Conservation (phyloP, 64 coral and sea anemone species). For the Stichodactyla mertensii region DNA sequence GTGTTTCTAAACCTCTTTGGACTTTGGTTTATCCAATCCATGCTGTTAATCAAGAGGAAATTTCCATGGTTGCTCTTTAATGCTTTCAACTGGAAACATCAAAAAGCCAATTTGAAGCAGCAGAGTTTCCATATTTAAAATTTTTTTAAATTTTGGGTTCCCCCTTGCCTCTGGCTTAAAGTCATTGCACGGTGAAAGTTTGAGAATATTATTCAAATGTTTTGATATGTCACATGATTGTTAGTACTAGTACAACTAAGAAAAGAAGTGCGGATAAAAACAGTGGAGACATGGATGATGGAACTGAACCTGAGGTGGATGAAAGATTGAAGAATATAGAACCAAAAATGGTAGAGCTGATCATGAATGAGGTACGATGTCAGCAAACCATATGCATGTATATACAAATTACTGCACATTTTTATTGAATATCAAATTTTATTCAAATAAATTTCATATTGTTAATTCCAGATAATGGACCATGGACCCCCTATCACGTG, state of each 20-base stretch:
- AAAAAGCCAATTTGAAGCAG: too few species aligned
- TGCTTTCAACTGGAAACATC: too few species aligned
- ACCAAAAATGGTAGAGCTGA: constrained; percentile 94
- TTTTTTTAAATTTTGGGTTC: too few species aligned
- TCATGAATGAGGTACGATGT: constrained; percentile 78
- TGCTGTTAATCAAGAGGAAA: too few species aligned
- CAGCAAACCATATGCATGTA: background rate
- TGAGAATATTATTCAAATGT: background rate
- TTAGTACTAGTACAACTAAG: background rate
- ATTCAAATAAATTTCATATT: background rate
- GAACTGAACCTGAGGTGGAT: constrained; percentile 54
- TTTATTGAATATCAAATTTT: too few species aligned
- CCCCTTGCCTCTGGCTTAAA: too few species aligned
- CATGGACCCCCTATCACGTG: constrained; percentile 84
- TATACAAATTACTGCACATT: background rate
- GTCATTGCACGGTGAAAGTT: too few species aligned
- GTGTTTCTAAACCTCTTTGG: too few species aligned
- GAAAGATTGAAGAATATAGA: constrained; percentile 92
- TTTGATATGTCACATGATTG: constrained; percentile 13
- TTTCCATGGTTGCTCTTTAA: too few species aligned
- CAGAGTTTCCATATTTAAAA: too few species aligned
- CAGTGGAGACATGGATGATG: constrained; percentile 1
- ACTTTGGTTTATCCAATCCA: too few species aligned
- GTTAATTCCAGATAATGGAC: constrained; percentile 82
- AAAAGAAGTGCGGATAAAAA: background rate